A percentile compares a stretch with the other conserved stretches of the same genome.
Evolutionary conservation across 2,797 vertebrate genomes (phyloP).

Genomic region (Adrianichthys oophorus): DNA sequence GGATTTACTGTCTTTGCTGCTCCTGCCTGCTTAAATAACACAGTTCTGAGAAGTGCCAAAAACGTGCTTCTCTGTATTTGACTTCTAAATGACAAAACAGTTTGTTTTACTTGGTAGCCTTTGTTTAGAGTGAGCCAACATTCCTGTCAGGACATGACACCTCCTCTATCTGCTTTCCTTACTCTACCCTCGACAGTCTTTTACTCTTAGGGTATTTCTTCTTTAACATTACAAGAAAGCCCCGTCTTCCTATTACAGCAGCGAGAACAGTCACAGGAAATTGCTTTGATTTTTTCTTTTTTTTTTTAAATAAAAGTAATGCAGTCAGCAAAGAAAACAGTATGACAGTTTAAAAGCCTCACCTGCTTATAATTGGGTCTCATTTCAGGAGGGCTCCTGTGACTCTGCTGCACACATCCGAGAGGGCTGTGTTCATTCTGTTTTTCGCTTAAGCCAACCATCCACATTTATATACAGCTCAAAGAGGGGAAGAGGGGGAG

Average conservation of each 20-base stretch:
- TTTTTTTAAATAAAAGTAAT: too few species aligned
- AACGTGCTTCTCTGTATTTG: slow-evolving; percentile 6
- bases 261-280: not conserved
- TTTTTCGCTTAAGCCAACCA: slow-evolving; percentile 48
- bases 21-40: slow-evolving; percentile 5
- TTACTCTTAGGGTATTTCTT: slow-evolving; percentile 9
- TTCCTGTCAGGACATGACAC: slow-evolving; percentile 49
- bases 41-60: not conserved
- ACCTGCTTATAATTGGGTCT: slow-evolving; percentile 52
- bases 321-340: not conserved
- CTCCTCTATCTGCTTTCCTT: slow-evolving; percentile 27
- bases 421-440: slow-evolving; percentile 30
- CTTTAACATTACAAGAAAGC: too few species aligned
- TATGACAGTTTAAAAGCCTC: slow-evolving; percentile 26
- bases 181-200: slow-evolving; percentile 38
- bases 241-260: not conserved
- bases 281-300: not conserved
- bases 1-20: slow-evolving; percentile 1
- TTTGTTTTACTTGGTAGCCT: slow-evolving; percentile 12
- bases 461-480: slow-evolving; percentile 71
- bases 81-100: slow-evolving; percentile 16
- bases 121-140: slow-evolving; percentile 44
- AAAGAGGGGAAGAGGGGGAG: slow-evolving; percentile 40
- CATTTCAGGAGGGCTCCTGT: slow-evolving; percentile 45
- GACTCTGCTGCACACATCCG: slow-evolving; percentile 33